phyloP scores from a whole-genome alignment of 2,888 invertebrate genomes.

The Synanthedon andrenaeformis region DNA sequence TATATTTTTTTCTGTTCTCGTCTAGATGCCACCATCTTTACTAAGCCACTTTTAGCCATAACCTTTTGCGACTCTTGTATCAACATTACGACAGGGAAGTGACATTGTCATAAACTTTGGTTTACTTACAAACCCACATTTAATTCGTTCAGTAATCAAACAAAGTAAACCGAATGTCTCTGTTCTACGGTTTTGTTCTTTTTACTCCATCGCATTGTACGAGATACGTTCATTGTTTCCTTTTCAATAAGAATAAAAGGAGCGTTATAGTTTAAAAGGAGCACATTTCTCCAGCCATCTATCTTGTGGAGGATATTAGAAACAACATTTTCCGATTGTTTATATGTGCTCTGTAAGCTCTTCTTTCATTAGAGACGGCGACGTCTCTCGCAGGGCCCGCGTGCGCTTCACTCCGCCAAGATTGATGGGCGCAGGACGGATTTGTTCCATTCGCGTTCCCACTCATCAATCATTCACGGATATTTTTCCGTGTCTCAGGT shows the following conservation, averaged over 20 bases:
- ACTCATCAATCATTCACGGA: slow-evolving; percentile 68
- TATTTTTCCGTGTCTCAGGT: slow-evolving; percentile 68
- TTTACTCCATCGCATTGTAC: neutral
- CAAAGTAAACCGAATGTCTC: neutral
- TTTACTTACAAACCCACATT: neutral
- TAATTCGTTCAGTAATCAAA: neutral
- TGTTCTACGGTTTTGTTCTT: neutral
- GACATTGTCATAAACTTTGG: too few species aligned
- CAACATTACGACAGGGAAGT: too few species aligned
- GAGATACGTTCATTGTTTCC: neutral
- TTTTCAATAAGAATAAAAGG: neutral
- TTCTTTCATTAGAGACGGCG: slow-evolving; percentile 63
- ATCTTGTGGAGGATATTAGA: slow-evolving; percentile 55
- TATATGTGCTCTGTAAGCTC: slow-evolving; percentile 63
- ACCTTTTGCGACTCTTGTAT: too few species aligned
- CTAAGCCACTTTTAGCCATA: too few species aligned
- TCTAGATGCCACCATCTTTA: too few species aligned
- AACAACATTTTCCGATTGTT: slow-evolving; percentile 63
- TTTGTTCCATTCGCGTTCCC: slow-evolving; percentile 66
- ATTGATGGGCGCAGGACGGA: slow-evolving; percentile 65
- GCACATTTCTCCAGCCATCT: slow-evolving; percentile 45
- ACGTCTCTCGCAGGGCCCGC: slow-evolving; percentile 50
- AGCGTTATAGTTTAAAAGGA: slow-evolving; percentile 10
- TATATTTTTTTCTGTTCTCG: too few species aligned
- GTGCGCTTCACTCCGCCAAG: slow-evolving; percentile 30